Percentiles rank a stretch among this genome's conserved stretches.
Conservation (phyloP, 2,113 vertebrate species). For the Sprattus sprattus region DNA sequence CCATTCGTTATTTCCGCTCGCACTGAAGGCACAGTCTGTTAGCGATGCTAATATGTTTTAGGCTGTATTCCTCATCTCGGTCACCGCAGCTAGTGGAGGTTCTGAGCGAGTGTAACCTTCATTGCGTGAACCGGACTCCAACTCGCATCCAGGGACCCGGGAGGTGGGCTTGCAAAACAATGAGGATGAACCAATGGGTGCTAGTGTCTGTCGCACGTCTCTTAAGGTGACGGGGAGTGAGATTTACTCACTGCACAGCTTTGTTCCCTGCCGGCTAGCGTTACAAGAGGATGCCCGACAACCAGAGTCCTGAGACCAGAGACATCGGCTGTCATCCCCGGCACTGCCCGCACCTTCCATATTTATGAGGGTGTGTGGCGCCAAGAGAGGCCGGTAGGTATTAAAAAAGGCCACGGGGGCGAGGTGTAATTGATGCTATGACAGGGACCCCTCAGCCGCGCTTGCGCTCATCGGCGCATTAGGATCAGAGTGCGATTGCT, state of each 20-base stretch:
- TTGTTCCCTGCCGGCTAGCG: not conserved
- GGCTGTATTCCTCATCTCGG: not conserved
- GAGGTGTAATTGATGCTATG: slow-evolving; percentile 59
- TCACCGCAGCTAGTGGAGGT: not conserved
- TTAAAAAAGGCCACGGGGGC: not conserved
- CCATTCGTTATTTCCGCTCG: not conserved
- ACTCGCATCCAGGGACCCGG: not conserved
- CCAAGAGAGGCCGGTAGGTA: not conserved
- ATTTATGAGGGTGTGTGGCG: not conserved
- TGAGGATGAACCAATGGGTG: not conserved
- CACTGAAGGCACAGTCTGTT: not conserved
- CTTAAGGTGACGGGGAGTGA: no score
- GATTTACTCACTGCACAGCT: not conserved
- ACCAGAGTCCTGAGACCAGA: not conserved
- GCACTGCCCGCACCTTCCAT: not conserved
- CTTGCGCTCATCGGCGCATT: slow-evolving; percentile 49
- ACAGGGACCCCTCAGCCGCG: slow-evolving; percentile 59
- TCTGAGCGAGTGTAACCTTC: not conserved
- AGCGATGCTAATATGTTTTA: not conserved
- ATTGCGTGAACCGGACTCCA: not conserved
- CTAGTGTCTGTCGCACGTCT: no score
- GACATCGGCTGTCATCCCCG: not conserved
- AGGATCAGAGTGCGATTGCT: slow-evolving; percentile 59
- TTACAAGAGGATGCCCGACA: not conserved
- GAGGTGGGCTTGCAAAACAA: not conserved